Conservation (phyloP, 1,140 invertebrate genomes). For the Dinoponera quadriceps region DNA sequence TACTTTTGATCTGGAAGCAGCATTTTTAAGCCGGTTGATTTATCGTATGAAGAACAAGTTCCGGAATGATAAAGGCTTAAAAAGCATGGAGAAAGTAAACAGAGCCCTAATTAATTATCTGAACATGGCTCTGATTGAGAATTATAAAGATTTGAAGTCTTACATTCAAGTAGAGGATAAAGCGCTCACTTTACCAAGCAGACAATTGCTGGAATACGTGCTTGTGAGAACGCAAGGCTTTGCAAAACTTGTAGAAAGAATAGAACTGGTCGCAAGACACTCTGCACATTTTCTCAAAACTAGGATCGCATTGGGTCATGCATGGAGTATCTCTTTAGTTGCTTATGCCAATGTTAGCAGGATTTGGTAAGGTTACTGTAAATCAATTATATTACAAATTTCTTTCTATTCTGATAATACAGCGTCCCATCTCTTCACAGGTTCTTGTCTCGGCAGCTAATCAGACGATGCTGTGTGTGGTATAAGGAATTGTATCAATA, state of each 20-base stretch:
- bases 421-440: constrained; percentile 67
- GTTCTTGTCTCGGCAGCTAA: constrained; percentile 82
- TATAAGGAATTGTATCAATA: constrained; percentile 84
- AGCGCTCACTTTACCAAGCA: constrained; percentile 84
- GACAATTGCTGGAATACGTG: constrained; percentile 87
- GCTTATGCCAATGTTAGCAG: constrained; percentile 86
- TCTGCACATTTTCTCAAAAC: constrained; percentile 85
- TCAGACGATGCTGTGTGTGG: constrained; percentile 86
- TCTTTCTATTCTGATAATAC: neutral
- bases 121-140: constrained; percentile 81
- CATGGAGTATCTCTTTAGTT: constrained; percentile 86
- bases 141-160: constrained; percentile 81
- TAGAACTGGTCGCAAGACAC: constrained; percentile 83
- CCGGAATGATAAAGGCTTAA: constrained; percentile 87
- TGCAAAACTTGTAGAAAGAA: constrained; percentile 86
- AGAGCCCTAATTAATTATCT: constrained; percentile 86
- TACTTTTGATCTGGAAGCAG: constrained; percentile 86
- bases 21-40: constrained; percentile 86
- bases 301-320: constrained; percentile 86
- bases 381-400: constrained; percentile 6
- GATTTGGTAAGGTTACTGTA: constrained; percentile 84
- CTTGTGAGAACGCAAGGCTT: constrained; percentile 86
- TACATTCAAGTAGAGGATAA: constrained; percentile 78
- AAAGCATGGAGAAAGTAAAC: constrained; percentile 87
- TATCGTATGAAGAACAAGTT: constrained; percentile 88